Conservation (phyloP, 2,113 vertebrate genomes). For the Leuciscus idus region DNA sequence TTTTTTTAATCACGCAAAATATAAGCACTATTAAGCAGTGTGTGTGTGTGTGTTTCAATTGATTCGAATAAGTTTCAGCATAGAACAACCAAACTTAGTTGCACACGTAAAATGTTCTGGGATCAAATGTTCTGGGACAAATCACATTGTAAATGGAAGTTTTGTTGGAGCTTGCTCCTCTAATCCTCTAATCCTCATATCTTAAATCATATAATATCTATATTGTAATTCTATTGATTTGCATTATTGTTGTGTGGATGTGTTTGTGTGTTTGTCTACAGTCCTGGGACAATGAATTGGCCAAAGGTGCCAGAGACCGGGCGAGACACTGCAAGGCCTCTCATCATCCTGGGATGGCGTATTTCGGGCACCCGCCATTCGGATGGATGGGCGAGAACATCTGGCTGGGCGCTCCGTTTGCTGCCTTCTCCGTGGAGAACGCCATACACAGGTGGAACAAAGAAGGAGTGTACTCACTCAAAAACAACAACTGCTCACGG, state of each 20-base stretch:
- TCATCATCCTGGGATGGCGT: conserved; percentile 52
- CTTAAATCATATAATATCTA: background rate
- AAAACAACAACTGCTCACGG: conserved; percentile 45
- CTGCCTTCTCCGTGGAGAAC: conserved; percentile 47
- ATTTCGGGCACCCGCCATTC: conserved; percentile 49
- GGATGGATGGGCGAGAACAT: conserved; percentile 59
- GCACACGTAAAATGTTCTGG: background rate
- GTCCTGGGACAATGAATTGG: conserved; percentile 62
- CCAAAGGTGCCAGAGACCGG: conserved; percentile 57
- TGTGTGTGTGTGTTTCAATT: background rate
- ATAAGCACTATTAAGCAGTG: background rate
- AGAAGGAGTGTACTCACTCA: conserved; percentile 48
- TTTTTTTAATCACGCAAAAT: background rate
- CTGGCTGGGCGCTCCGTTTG: conserved; percentile 49
- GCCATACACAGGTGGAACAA: conserved; percentile 56
- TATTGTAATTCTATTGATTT: background rate
- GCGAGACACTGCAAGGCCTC: conserved; percentile 52
- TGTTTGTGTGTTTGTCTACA: conserved; percentile 29
- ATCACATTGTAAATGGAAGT: background rate
- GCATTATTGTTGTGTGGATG: background rate
- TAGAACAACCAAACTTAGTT: background rate
- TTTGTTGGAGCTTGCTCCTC: background rate
- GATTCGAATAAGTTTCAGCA: background rate
- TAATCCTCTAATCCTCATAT: background rate
- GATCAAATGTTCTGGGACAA: background rate